Evolutionary conservation across 2,113 vertebrate species (phyloP).

Genomic region (Suncus etruscus): DNA sequence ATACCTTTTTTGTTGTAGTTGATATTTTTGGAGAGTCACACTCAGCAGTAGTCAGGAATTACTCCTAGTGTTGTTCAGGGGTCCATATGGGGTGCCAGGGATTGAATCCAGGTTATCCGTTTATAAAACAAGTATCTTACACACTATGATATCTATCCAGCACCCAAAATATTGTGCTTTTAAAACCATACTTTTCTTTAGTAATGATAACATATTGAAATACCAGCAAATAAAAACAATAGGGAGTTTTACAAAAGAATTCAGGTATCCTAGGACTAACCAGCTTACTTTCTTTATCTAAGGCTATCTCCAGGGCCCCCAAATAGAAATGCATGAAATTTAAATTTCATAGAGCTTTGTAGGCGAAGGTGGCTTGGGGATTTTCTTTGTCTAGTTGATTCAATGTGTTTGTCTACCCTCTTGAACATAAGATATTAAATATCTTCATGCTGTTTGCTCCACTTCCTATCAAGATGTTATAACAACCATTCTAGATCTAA

Average conservation of each 20-base stretch:
- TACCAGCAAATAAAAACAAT: not conserved
- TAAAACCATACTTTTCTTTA: not conserved
- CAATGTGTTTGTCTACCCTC: not conserved
- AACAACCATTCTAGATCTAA: not conserved
- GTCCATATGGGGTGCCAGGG: too few relatives aligned
- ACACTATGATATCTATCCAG: too few relatives aligned
- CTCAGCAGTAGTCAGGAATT: too few relatives aligned
- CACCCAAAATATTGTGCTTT: not conserved
- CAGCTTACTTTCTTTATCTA: constrained; percentile 51
- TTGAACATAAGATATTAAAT: constrained; percentile 36
- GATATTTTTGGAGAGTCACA: too few relatives aligned
- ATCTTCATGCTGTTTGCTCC: constrained; percentile 3
- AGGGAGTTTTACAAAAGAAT: not conserved
- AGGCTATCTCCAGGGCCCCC: not conserved
- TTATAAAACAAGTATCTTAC: too few relatives aligned
- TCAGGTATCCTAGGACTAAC: constrained; percentile 25
- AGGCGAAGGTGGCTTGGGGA: constrained; percentile 34
- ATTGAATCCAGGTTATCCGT: too few relatives aligned
- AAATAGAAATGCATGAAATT: constrained; percentile 52
- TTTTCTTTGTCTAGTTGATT: constrained; percentile 47
- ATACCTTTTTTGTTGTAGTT: too few relatives aligned
- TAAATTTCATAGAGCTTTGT: constrained; percentile 59
- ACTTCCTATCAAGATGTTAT: not conserved
- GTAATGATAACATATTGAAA: constrained; percentile 17
- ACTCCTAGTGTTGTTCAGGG: too few relatives aligned